Conservation (phyloP, 2,888 invertebrate species). For the Anorthoa munda region DNA sequence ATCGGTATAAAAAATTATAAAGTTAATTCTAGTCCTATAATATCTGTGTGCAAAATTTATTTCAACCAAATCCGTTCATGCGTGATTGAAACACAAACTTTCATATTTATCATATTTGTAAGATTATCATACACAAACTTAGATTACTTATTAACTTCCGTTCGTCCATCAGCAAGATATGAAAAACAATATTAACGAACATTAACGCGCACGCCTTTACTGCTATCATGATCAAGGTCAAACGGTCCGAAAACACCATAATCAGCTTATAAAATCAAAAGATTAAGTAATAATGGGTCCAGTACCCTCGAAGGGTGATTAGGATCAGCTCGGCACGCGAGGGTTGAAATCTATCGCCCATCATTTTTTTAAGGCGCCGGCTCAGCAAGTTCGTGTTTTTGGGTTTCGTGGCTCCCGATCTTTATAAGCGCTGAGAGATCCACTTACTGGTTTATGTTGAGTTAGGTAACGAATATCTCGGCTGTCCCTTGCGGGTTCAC, state of each 20-base stretch:
- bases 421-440: constrained; percentile 48
- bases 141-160: constrained; percentile 28
- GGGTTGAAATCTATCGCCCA: constrained; percentile 51
- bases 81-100: too few species aligned
- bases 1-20: too few species aligned
- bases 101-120: too few species aligned
- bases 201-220: constrained; percentile 25
- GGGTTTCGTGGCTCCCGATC: constrained; percentile 34
- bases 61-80: too few species aligned
- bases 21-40: too few species aligned
- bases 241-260: constrained; percentile 37
- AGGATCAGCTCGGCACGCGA: constrained; percentile 58
- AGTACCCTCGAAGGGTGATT: constrained; percentile 57
- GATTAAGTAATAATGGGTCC: constrained; percentile 66
- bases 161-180: constrained; percentile 21
- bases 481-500: constrained; percentile 6
- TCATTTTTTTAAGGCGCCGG: constrained; percentile 46
- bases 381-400: constrained; percentile 52
- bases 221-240: constrained; percentile 62
- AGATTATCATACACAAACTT: not conserved
- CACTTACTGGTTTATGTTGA: constrained; percentile 49
- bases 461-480: constrained; percentile 29
- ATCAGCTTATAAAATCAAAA: constrained; percentile 61
- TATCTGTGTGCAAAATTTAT: too few species aligned
- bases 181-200: constrained; percentile 37